Evolutionary conservation across 2,113 vertebrate species (phyloP).

Genomic region (Festucalex cinctus): DNA sequence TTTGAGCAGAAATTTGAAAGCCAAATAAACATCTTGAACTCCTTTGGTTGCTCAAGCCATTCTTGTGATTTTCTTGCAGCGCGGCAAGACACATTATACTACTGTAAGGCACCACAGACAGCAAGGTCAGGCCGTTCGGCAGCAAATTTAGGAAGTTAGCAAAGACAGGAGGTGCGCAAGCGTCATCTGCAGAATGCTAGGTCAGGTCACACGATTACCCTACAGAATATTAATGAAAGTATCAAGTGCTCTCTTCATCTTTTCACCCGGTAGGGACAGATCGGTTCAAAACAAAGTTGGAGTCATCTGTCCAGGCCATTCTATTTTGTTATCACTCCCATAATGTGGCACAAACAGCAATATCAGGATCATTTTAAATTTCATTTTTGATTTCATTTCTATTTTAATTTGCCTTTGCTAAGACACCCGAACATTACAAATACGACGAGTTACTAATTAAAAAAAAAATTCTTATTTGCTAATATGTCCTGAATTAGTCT

Average conservation of each 20-base stretch:
- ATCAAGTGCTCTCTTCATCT: background rate
- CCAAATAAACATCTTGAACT: slow-evolving; percentile 4
- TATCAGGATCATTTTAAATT: background rate
- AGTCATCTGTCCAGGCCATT: background rate
- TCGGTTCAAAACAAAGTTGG: background rate
- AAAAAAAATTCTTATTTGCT: slow-evolving; percentile 24
- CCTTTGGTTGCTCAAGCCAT: background rate
- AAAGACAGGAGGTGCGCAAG: background rate
- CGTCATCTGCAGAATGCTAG: background rate
- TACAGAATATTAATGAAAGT: background rate
- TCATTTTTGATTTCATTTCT: too few species aligned
- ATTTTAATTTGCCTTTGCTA: background rate
- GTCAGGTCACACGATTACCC: background rate
- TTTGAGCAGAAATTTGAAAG: background rate
- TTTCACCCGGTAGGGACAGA: background rate
- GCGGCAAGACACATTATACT: background rate
- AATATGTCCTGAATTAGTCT: slow-evolving; percentile 21
- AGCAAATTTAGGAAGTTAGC: background rate
- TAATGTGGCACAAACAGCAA: too few species aligned
- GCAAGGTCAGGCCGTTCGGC: background rate
- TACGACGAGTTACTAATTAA: background rate
- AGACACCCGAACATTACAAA: slow-evolving; percentile 37
- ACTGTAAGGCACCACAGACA: background rate
- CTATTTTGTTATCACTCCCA: too few species aligned
- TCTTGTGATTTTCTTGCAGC: background rate